phyloP scores from a whole-genome alignment of 2,113 vertebrate genomes.

The Halcyon malimbica region DNA sequence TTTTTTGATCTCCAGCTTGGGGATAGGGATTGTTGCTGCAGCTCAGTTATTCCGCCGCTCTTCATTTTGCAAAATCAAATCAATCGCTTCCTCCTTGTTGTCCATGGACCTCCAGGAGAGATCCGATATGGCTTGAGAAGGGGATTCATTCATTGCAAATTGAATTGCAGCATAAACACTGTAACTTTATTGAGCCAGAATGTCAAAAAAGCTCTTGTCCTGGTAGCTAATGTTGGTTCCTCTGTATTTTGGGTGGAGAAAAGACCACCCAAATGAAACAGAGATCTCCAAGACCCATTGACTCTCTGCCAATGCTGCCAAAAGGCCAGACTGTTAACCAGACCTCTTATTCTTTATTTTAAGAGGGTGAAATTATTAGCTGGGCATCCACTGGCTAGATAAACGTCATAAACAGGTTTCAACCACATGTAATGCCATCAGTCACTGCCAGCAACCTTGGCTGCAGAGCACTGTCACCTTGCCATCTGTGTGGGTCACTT shows the following conservation, averaged over 20 bases:
- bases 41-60: not conserved
- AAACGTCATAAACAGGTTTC: not conserved
- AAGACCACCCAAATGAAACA: not conserved
- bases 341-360: not conserved
- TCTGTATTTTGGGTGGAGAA: not conserved
- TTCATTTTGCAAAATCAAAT: not conserved
- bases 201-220: not conserved
- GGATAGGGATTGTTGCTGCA: not conserved
- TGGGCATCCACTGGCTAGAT: not conserved
- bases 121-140: not conserved
- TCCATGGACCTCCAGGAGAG: not conserved
- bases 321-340: not conserved
- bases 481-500: not conserved
- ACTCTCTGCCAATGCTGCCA: not conserved
- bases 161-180: not conserved
- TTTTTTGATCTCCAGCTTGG: not conserved
- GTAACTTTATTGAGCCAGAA: not conserved
- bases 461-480: not conserved
- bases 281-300: not conserved
- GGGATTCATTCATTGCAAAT: not conserved
- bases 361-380: not conserved
- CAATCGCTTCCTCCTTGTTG: rapidly evolving
- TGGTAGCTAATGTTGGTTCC: not conserved
- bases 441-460: not conserved
- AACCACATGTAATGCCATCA: not conserved